phyloP scores from a whole-genome alignment of 2,888 invertebrate species.

The Eledona agricola region DNA sequence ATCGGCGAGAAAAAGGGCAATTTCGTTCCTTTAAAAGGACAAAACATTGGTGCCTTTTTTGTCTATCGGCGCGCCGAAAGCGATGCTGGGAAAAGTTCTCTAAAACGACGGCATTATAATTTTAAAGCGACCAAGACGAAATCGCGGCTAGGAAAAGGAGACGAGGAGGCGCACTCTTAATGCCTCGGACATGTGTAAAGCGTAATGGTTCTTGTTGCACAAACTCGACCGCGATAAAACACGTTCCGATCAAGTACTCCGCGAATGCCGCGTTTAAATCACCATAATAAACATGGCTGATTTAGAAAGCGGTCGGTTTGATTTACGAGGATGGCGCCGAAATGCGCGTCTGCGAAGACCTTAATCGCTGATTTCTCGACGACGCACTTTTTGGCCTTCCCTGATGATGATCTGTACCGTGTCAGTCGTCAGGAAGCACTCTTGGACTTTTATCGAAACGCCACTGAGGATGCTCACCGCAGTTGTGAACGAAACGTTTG shows the following conservation, averaged over 20 bases:
- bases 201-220: constrained; percentile 34
- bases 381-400: too few relatives aligned
- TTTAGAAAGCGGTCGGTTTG: constrained; percentile 26
- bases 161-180: constrained; percentile 16
- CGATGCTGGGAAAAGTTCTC: constrained; percentile 45
- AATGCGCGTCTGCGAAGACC: too few relatives aligned
- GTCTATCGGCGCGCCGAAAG: constrained; percentile 40
- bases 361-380: too few relatives aligned
- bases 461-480: too few relatives aligned
- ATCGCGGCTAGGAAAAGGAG: constrained; percentile 4
- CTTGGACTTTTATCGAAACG: too few relatives aligned
- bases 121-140: constrained; percentile 14
- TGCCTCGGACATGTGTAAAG: constrained; percentile 29
- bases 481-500: too few relatives aligned
- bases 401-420: too few relatives aligned
- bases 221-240: constrained; percentile 32
- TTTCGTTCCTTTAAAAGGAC: constrained; percentile 45
- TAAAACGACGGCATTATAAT: constrained; percentile 24
- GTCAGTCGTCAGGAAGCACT: too few relatives aligned
- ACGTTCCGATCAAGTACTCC: constrained; percentile 26
- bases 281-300: constrained; percentile 23
- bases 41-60: constrained; percentile 46
- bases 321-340: constrained; percentile 17
- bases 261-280: constrained; percentile 12
- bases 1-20: constrained; percentile 46